Evolutionary conservation across 2,797 vertebrate species (phyloP).

Genomic region (Valencia hispanica): DNA sequence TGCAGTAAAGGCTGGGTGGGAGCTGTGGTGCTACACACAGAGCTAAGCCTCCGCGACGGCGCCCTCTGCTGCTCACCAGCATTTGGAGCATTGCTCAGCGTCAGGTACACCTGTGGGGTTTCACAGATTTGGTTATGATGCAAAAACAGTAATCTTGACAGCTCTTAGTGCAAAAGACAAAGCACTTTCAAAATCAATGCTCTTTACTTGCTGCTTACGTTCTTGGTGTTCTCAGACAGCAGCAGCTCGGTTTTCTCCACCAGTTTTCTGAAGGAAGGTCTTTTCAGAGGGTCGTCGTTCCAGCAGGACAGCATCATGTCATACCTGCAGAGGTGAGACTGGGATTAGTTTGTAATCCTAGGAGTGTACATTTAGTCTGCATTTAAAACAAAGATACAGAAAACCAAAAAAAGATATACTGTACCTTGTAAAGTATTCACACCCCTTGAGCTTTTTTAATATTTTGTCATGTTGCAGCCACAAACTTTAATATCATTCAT

Average conservation of each 20-base stretch:
- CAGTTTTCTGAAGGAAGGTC: conserved; percentile 93
- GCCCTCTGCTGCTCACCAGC: conserved; percentile 75
- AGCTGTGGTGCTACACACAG: conserved; percentile 92
- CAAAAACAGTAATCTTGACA: not conserved
- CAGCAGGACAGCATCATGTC: conserved; percentile 96
- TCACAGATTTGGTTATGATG: not conserved
- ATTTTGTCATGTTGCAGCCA: not conserved
- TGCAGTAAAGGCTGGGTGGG: conserved; percentile 91
- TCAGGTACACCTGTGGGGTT: conserved; percentile 77
- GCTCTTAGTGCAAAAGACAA: not conserved
- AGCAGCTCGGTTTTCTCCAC: conserved; percentile 93
- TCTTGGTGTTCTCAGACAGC: conserved; percentile 89
- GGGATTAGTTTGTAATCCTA: conserved; percentile 17
- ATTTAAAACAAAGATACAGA: not conserved
- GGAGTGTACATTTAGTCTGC: not conserved
- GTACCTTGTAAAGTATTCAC: not conserved
- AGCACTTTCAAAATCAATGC: not conserved
- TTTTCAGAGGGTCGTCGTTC: conserved; percentile 91
- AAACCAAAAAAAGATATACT: not conserved
- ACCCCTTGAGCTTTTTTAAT: not conserved
- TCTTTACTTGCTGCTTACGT: conserved; percentile 73
- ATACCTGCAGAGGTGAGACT: conserved; percentile 80
- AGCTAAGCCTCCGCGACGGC: conserved; percentile 89
- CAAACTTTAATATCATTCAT: not conserved
- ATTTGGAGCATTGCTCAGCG: conserved; percentile 60